Evolutionary conservation across 1,140 invertebrate genomes (phyloP).

Genomic region (Drosophila pseudoobscura): DNA sequence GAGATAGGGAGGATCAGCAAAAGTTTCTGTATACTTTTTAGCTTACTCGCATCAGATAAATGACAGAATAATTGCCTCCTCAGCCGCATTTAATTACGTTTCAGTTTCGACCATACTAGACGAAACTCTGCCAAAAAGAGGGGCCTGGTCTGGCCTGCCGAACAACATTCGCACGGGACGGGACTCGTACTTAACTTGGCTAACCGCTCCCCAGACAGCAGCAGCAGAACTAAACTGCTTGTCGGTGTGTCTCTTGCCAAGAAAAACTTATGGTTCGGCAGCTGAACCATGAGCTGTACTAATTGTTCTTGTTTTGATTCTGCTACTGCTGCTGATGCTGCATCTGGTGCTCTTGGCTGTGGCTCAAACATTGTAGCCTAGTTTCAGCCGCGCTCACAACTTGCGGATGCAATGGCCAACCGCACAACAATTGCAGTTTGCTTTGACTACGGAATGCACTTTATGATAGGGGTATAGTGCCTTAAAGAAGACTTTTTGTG

Average conservation of each 20-base stretch:
- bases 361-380: constrained; percentile 54
- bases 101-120: constrained; percentile 30
- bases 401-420: constrained; percentile 43
- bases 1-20: constrained; percentile 24
- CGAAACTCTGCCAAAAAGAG: constrained; percentile 7
- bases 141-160: too few species aligned
- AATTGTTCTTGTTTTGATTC: constrained; percentile 44
- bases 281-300: constrained; percentile 26
- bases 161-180: constrained; percentile 1
- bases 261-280: constrained; percentile 52
- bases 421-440: constrained; percentile 14
- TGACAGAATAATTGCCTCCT: constrained; percentile 53
- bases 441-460: constrained; percentile 24
- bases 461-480: not conserved
- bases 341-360: constrained; percentile 6
- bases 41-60: constrained; percentile 36
- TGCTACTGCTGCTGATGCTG: constrained; percentile 15
- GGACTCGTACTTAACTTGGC: constrained; percentile 20
- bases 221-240: constrained; percentile 19
- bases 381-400: constrained; percentile 55
- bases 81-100: constrained; percentile 55
- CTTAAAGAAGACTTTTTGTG: too few species aligned
- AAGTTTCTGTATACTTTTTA: constrained; percentile 43
- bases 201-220: constrained; percentile 52
- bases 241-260: constrained; percentile 33